Percentiles rank a stretch among this genome's conserved stretches.
These are phyloP conservation scores for Drosophila sproati DNA, from an alignment of 1,140 invertebrate genomes.

Conservation along the genomic window DNA sequence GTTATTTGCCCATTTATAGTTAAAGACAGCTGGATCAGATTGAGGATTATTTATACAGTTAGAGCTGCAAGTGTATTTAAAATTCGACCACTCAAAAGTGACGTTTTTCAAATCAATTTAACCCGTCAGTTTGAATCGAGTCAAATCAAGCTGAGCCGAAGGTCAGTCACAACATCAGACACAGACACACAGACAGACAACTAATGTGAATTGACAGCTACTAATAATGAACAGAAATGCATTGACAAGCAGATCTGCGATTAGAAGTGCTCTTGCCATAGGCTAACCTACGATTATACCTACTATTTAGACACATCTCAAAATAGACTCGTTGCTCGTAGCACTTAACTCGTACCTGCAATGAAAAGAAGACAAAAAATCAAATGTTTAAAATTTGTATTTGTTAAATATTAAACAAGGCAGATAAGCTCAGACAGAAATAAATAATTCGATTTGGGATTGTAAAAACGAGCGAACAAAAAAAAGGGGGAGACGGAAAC, in stretches of 20 bases:
- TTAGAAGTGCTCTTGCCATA: slow-evolving; percentile 29
- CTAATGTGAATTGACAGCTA: slow-evolving; percentile 25
- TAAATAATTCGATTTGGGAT: slow-evolving; percentile 32
- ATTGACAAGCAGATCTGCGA: slow-evolving; percentile 29
- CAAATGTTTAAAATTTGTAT: slow-evolving; percentile 27
- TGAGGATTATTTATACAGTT: too few species aligned
- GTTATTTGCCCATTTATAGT: too few species aligned
- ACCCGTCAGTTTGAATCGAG: too few species aligned
- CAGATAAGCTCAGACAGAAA: slow-evolving; percentile 6
- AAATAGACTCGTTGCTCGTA: background rate
- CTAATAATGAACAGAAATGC: slow-evolving; percentile 47
- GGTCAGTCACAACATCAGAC: background rate
- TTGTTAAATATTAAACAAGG: slow-evolving; percentile 42
- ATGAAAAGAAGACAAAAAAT: slow-evolving; percentile 26
- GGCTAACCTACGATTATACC: slow-evolving; percentile 2
- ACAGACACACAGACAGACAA: slow-evolving; percentile 3
- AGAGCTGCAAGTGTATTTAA: too few species aligned
- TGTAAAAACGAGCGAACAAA: slow-evolving; percentile 2
- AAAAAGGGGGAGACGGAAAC: background rate
- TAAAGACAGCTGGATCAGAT: too few species aligned
- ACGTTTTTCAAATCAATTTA: too few species aligned
- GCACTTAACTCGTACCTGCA: slow-evolving; percentile 41
- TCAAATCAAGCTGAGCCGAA: background rate
- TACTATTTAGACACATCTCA: background rate
- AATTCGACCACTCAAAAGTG: too few species aligned